Conservation (phyloP, 1,140 invertebrate species). For the Orussus abietinus region DNA sequence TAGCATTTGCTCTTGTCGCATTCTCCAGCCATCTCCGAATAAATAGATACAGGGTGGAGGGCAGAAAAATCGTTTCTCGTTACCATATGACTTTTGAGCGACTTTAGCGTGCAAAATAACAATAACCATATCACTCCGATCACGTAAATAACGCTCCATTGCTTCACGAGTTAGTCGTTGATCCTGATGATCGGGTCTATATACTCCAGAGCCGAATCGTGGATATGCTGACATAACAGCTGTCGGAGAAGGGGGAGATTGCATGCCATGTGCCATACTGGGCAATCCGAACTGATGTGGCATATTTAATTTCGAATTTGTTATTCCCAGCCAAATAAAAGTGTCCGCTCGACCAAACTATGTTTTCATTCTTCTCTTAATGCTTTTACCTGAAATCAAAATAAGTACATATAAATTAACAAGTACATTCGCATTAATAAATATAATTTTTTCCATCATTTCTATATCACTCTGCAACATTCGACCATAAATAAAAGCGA, state of each 20-base stretch:
- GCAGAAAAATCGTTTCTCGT: constrained; percentile 99
- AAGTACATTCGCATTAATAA: too few relatives aligned
- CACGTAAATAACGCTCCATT: constrained; percentile 92
- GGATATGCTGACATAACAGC: constrained; percentile 59
- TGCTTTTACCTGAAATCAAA: constrained; percentile 11
- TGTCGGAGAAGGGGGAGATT: constrained; percentile 73
- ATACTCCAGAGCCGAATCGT: constrained; percentile 60
- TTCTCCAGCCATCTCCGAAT: constrained; percentile 94
- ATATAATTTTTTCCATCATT: too few relatives aligned
- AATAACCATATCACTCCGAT: constrained; percentile 92
- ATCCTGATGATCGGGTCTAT: constrained; percentile 67
- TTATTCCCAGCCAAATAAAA: constrained; percentile 8
- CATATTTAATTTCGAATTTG: constrained; percentile 55
- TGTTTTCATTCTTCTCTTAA: constrained; percentile 1
- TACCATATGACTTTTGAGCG: constrained; percentile 99
- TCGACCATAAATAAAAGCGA: too few relatives aligned
- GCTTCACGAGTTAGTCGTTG: constrained; percentile 86
- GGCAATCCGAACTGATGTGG: constrained; percentile 72
- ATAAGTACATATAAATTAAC: too few relatives aligned
- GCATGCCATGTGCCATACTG: constrained; percentile 64
- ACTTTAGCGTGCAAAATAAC: constrained; percentile 98
- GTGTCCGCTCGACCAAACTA: constrained; percentile 13
- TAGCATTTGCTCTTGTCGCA: constrained; percentile 86
- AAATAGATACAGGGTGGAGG: constrained; percentile 99
- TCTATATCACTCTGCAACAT: too few relatives aligned